Evolutionary conservation across 1,140 invertebrate species (phyloP), one percentile per base, ranked within the genome.

Genomic region (Hirudo medicinalis): DNA sequence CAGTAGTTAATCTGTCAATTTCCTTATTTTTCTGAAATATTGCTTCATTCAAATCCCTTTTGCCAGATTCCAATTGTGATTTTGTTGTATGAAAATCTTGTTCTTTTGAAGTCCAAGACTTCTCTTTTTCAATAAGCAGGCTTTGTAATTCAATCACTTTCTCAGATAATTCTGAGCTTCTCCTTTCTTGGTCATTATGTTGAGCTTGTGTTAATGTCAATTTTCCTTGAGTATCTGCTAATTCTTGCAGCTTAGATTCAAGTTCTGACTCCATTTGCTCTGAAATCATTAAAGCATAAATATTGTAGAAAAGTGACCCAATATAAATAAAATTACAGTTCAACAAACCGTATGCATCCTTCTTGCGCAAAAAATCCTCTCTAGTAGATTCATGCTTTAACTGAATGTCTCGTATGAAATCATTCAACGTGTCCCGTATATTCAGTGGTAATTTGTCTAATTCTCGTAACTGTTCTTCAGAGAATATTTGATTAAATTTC

Each of bases 1-100:
- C 83, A 80, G 79, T 78, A 75, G 80, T 80, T 3, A 81, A 70
- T n/a, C 75, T 71, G 25, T 80, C 78, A 70, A 81, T 78, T 72
- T 82, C 79, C 68, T 72, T 76, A 36, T 75, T 77, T 72, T 76
- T 74, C 72, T 80, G 80, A 32, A 79, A 78, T 40, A 81, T 55
- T 29, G 79, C 73, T 27, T 76, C 74, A 69, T 70, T 71, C 55
- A 82, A 73, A 54, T 80, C 78, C 66, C 75, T 74, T 69, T 81
- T 82, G 72, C 82, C 81, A 67, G 72, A 70, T 74, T 80, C 78
- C 40, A 80, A 71, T 54, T 78, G 73, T 69, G 77, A 74, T 70
- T 78, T 77, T 0, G 74, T 67, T 71, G 71, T 76, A 29, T 72
- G 76, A 20, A 78, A 70, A 20, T 76, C 70, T 54, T 74, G 53